A percentile compares a stretch with the other conserved stretches of the same genome.
phyloP scores from a whole-genome alignment of 2,113 vertebrate genomes.

The Hyaena hyaena region DNA sequence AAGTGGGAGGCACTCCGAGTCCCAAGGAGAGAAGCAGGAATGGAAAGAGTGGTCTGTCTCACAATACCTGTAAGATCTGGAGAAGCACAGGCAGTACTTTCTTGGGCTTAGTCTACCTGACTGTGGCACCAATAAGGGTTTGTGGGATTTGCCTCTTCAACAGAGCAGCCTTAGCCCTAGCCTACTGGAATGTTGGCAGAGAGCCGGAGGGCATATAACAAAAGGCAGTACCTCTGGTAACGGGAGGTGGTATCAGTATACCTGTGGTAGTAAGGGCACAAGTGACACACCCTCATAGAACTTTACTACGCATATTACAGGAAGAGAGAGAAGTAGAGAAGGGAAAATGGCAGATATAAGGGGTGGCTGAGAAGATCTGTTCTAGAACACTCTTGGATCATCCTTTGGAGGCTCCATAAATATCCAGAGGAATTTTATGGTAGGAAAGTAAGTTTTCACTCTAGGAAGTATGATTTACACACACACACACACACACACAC shows the following conservation, averaged over 20 bases:
- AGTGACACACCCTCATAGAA: neutral
- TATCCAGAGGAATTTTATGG: neutral
- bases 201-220: neutral
- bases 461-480: slow-evolving; percentile 11
- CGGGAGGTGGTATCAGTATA: neutral
- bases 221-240: neutral
- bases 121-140: neutral
- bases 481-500: neutral
- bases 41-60: neutral
- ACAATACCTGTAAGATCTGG: neutral
- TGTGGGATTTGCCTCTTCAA: neutral
- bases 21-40: neutral
- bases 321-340: neutral
- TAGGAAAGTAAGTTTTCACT: neutral
- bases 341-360: neutral
- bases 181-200: neutral
- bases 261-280: neutral
- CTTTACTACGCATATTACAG: neutral
- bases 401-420: neutral
- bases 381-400: neutral
- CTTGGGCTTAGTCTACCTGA: neutral
- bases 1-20: neutral
- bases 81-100: neutral
- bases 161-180: neutral
- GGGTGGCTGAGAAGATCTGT: neutral